phyloP scores from a whole-genome alignment of 2,888 invertebrate species.

The Lumbricus terrestris region DNA sequence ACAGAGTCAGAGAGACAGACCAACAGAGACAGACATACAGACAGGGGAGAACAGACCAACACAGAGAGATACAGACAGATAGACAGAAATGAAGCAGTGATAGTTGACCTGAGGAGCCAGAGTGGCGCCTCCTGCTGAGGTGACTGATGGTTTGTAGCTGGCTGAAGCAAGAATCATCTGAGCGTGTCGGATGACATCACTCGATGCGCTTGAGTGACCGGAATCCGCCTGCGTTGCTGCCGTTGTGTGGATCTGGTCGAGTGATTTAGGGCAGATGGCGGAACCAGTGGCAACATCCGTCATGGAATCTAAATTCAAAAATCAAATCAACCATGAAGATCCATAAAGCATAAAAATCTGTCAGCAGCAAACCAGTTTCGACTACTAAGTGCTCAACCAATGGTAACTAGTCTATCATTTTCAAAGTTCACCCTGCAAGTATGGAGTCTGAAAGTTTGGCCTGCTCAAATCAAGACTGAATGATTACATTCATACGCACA shows the following conservation, averaged over 20 bases:
- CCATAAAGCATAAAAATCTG: too few species aligned
- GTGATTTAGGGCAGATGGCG: neutral
- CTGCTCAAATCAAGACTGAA: too few species aligned
- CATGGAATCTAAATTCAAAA: neutral
- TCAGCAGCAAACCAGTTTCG: too few species aligned
- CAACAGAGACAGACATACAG: too few species aligned
- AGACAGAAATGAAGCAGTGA: neutral
- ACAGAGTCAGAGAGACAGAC: too few species aligned
- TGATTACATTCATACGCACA: too few species aligned
- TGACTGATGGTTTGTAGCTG: neutral
- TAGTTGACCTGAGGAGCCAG: neutral
- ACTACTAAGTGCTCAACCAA: too few species aligned
- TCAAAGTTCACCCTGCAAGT: too few species aligned
- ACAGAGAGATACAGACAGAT: neutral
- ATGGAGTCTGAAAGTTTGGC: too few species aligned
- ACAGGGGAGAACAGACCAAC: too few species aligned
- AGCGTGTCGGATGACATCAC: constrained; percentile 45
- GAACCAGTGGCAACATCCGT: neutral
- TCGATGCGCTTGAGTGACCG: constrained; percentile 21
- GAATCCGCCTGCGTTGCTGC: neutral
- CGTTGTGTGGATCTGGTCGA: neutral
- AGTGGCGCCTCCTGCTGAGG: neutral
- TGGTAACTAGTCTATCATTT: too few species aligned
- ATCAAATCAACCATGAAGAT: neutral
- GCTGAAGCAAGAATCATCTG: constrained; percentile 38